Evolutionary conservation across 2,888 invertebrate species (phyloP).

Genomic region (Tachina lurida): DNA sequence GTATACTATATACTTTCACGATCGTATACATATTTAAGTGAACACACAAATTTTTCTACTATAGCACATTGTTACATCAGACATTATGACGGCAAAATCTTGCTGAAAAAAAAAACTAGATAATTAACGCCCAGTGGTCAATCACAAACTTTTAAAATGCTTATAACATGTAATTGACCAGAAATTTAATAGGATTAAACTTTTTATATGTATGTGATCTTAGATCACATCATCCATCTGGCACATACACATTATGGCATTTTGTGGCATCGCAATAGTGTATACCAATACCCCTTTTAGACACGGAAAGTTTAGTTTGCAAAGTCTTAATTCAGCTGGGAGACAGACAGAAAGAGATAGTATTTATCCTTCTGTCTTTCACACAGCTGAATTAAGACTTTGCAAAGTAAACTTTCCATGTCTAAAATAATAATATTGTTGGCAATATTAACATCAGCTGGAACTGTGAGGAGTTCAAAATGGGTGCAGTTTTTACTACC

Average conservation of each 20-base stretch:
- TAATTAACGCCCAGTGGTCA: conserved; percentile 57
- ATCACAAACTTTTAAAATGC: conserved; percentile 24
- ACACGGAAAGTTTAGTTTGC: too few species aligned
- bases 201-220: not conserved
- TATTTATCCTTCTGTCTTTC: too few species aligned
- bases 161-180: conserved; percentile 30
- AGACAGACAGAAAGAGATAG: too few species aligned
- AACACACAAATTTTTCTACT: conserved; percentile 8
- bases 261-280: too few species aligned
- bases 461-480: too few species aligned
- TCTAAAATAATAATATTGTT: too few species aligned
- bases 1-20: not conserved
- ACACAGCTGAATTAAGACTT: too few species aligned
- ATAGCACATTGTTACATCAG: conserved; percentile 43
- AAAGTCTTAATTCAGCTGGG: too few species aligned
- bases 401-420: too few species aligned
- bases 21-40: not conserved
- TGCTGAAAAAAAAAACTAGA: conserved; percentile 12
- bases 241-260: too few species aligned
- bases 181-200: not conserved
- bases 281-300: too few species aligned
- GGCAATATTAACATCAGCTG: not conserved
- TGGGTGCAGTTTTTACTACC: too few species aligned
- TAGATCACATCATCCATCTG: not conserved
- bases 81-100: conserved; percentile 48